Evolutionary conservation across 2,797 vertebrate species (phyloP), one percentile per base, ranked within the genome.

Genomic region (Sebastiscus tertius): DNA sequence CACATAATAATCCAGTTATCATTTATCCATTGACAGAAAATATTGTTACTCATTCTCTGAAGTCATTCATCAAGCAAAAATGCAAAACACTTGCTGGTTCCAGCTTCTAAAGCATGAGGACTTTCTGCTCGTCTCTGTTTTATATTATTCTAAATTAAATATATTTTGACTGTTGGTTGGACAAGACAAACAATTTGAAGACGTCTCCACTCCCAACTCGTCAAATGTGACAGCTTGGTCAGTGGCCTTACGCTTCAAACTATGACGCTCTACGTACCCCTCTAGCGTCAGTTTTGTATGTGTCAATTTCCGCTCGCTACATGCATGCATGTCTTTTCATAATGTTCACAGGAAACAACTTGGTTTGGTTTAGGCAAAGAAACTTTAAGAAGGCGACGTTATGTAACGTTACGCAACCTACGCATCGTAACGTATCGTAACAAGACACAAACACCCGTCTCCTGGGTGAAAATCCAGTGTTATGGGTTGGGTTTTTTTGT

Each of bases 401-500:
- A 49, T 49, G 46, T 18, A 49, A 49, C 18, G 42, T 46, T 46
- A 46, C 6, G 16, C 42, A 46, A 18, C 42, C 42, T 46, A 18
- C 18, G 16, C 1, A 18, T 3, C 7, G 42, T 46, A 46, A 46
- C 16, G 14, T 46, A 6, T 7, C 42, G 7, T 18, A 46, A 46
- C 42, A 18, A 46, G 42, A 46, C 42, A 46, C 6, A 46, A 46
- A 46, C 16, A 46, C 42, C 14, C 42, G 6, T 29, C 29, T 29
- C 29, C 29, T 29, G 6, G 29, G 29, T 29, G 29, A 29, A 29
- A 29, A 29, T 29, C 29, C 29, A 29, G 29, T 29, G 16, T 46
- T 46, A 3, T 46, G 42, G 14, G 14, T 46, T 46, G 14, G 0
- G 0, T 46, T 46, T 16, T 18, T 18, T 46, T 46, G 42, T 46